These are phyloP conservation scores for Orthonevra nobilis DNA, from an alignment of 2,888 invertebrate species.

Conservation along the genomic window DNA sequence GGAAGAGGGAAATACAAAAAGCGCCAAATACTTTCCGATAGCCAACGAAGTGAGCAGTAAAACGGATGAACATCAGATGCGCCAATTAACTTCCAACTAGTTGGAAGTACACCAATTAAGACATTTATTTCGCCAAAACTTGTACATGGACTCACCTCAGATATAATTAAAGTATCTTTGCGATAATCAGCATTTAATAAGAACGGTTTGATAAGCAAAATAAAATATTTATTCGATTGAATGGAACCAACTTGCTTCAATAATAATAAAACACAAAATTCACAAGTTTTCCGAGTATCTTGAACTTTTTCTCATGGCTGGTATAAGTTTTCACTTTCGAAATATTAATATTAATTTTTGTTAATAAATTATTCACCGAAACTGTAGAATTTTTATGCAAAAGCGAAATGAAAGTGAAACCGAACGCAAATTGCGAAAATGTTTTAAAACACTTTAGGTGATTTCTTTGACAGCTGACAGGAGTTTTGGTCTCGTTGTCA, in stretches of 20 bases:
- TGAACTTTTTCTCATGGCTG: not conserved
- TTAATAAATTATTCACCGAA: no score
- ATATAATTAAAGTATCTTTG: not conserved
- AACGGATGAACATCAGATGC: no score
- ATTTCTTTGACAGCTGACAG: conserved; percentile 34
- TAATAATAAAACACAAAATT: conserved; percentile 8
- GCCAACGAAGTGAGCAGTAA: no score
- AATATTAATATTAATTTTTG: not conserved
- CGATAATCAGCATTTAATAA: conserved; percentile 3
- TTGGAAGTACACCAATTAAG: no score
- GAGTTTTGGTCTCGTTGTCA: conserved; percentile 3
- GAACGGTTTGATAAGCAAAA: conserved; percentile 1
- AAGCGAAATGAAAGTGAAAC: not conserved
- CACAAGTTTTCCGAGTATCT: not conserved
- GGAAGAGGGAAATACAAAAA: no score
- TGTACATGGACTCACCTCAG: conserved; percentile 18
- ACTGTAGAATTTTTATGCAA: not conserved
- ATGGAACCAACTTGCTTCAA: no score
- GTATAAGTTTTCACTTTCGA: not conserved
- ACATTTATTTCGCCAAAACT: no score
- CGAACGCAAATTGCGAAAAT: not conserved
- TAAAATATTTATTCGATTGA: not conserved
- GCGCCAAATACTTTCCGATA: no score
- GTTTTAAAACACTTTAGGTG: no score
- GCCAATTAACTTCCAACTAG: no score